Conservation (phyloP, 2,888 invertebrate genomes). For the Cordilura impudica region DNA sequence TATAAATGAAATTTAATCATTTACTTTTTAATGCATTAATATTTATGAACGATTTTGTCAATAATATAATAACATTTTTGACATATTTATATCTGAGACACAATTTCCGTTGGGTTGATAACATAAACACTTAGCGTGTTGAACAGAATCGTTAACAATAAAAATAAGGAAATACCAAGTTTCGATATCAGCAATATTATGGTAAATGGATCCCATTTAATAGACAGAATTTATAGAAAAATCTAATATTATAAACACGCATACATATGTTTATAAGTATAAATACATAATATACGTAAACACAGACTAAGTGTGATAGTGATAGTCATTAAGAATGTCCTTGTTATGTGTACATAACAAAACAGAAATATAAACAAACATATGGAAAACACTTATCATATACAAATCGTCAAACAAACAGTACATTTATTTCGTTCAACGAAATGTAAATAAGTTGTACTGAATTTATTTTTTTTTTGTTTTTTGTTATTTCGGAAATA, state of each 20-base stretch:
- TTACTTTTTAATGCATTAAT: no score
- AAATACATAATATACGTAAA: background rate
- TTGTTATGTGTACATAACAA: conserved; percentile 34
- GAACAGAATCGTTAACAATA: background rate
- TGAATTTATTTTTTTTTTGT: no score
- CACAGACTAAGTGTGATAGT: conserved; percentile 8
- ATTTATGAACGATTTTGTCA: no score
- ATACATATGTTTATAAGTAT: background rate
- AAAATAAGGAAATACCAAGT: conserved; percentile 14
- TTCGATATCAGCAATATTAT: conserved; percentile 35
- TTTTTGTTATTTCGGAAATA: no score
- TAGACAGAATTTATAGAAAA: conserved; percentile 24
- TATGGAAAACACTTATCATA: background rate
- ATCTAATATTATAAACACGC: background rate
- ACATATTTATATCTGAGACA: no score
- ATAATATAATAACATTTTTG: no score
- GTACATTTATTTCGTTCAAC: background rate
- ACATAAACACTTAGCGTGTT: background rate
- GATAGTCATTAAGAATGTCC: conserved; percentile 59
- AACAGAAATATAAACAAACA: background rate
- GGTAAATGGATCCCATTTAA: conserved; percentile 52
- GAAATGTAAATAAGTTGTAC: background rate
- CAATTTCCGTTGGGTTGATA: conserved; percentile 28
- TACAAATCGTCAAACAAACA: background rate
- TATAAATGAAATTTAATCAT: no score